Conservation (phyloP, 1,140 invertebrate species). For the Aphis craccivora region DNA sequence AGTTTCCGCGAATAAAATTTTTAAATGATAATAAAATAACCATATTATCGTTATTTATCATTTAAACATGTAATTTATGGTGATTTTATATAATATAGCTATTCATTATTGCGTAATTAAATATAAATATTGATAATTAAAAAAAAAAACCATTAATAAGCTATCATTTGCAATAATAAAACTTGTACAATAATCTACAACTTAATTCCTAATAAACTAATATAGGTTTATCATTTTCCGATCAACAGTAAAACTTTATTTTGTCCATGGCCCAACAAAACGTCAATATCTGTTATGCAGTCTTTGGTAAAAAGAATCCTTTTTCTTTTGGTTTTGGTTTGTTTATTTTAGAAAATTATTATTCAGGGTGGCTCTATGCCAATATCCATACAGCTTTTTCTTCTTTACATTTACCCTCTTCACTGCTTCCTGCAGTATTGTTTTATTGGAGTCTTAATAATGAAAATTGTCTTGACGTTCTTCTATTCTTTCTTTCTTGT, state of each 20-base stretch:
- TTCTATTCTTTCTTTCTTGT: constrained; percentile 27
- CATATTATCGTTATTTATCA: too few relatives aligned
- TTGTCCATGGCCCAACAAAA: constrained; percentile 22
- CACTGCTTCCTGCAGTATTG: constrained; percentile 18
- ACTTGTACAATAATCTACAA: not conserved
- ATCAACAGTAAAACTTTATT: constrained; percentile 39
- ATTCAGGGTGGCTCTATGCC: constrained; percentile 36
- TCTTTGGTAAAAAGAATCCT: constrained; percentile 21
- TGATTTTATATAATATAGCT: not conserved
- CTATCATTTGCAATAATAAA: not conserved
- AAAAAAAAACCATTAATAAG: not conserved
- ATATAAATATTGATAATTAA: constrained; percentile 15
- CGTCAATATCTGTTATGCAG: constrained; percentile 22
- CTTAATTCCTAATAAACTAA: constrained; percentile 12
- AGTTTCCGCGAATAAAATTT: too few relatives aligned
- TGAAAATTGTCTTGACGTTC: constrained; percentile 41
- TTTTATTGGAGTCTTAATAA: constrained; percentile 48
- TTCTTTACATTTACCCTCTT: constrained; percentile 17
- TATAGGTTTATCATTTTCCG: constrained; percentile 31
- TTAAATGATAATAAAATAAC: too few relatives aligned
- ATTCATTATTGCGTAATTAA: not conserved
- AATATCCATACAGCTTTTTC: constrained; percentile 41
- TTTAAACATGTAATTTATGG: not conserved
- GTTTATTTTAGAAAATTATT: constrained; percentile 50
- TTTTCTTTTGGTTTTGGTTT: constrained; percentile 37